Conservation (phyloP, 2,113 vertebrate genomes). For the Telmatochromis sp. region DNA sequence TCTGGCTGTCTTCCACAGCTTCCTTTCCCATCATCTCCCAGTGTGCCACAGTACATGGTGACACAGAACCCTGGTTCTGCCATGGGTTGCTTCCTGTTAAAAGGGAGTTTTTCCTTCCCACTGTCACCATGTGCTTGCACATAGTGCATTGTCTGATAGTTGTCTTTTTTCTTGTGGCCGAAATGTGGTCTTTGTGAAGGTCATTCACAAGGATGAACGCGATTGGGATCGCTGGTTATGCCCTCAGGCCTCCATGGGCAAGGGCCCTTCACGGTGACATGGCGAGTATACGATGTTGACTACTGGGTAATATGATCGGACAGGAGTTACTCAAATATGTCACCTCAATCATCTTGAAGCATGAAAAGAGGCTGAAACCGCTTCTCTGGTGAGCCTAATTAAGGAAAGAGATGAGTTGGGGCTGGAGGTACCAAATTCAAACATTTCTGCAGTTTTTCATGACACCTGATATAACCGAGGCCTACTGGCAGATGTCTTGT, state of each 20-base stretch:
- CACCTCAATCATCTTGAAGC: background rate
- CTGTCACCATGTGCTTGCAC: background rate
- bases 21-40: background rate
- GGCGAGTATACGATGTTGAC: background rate
- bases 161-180: background rate
- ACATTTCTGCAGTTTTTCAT: background rate
- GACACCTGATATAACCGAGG: accelerated
- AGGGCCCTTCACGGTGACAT: background rate
- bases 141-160: background rate
- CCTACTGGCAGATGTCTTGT: background rate
- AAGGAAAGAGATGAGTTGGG: background rate
- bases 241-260: background rate
- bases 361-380: background rate
- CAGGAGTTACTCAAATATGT: background rate
- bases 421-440: background rate
- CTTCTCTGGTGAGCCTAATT: background rate
- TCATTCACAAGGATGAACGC: background rate
- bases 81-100: background rate
- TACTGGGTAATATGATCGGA: background rate
- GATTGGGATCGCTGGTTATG: background rate
- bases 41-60: background rate
- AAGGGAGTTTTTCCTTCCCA: background rate
- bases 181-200: background rate
- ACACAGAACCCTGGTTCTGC: background rate
- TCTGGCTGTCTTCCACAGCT: background rate